phyloP scores from a whole-genome alignment of 2,888 invertebrate species.

The Kryphioiulus occultus region DNA sequence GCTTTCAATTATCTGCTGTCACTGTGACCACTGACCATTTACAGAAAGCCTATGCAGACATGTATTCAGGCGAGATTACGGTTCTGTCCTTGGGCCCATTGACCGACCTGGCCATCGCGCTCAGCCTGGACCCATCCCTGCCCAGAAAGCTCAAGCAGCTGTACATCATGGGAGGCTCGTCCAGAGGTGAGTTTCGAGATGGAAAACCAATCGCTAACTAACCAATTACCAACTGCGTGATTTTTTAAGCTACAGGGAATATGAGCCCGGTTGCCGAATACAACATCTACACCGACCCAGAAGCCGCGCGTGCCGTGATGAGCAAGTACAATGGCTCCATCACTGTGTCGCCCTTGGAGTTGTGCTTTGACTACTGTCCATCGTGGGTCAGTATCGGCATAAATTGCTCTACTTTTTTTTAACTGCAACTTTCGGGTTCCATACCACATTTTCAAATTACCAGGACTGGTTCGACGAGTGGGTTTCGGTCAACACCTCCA shows the following conservation, averaged over 20 bases:
- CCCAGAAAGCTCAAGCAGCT: conserved; percentile 41
- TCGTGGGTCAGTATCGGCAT: conserved; percentile 43
- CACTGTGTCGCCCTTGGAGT: neutral
- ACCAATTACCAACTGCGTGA: neutral
- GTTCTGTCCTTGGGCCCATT: conserved; percentile 35
- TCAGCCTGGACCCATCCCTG: neutral
- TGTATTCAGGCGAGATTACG: conserved; percentile 43
- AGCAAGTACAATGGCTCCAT: neutral
- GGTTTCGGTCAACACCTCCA: conserved; percentile 39
- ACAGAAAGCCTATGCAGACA: neutral
- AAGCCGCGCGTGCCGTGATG: conserved; percentile 30
- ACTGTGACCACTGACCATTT: neutral
- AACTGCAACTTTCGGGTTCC: too few species aligned
- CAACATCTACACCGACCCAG: conserved; percentile 43
- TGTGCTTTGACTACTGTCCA: conserved; percentile 28
- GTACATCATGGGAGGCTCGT: conserved; percentile 43
- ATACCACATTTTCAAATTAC: neutral
- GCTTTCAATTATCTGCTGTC: too few species aligned
- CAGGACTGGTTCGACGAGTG: conserved; percentile 49
- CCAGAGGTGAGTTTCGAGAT: conserved; percentile 4
- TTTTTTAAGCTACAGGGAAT: conserved; percentile 29
- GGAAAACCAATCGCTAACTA: neutral
- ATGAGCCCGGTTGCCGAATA: conserved; percentile 45
- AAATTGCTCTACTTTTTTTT: too few species aligned
- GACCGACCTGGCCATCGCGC: conserved; percentile 42